phyloP scores from a whole-genome alignment of 1,140 invertebrate species.

The Lordiphosa clarofinis region DNA sequence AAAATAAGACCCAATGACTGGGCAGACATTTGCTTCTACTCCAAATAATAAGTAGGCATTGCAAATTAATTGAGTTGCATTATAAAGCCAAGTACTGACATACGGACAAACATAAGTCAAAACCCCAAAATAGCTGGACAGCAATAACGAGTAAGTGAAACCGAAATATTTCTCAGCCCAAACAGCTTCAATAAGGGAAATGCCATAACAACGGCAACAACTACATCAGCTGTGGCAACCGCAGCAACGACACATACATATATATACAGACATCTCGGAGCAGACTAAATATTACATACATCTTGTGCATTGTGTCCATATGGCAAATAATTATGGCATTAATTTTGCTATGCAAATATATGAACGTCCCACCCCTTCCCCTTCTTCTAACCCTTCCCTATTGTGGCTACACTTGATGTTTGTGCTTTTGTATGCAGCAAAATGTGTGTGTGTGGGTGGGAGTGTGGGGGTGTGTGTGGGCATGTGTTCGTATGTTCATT shows the following conservation, averaged over 20 bases:
- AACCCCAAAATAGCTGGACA: constrained; percentile 44
- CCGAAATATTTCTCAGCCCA: constrained; percentile 60
- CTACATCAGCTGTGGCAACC: too few species aligned
- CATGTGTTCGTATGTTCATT: constrained; percentile 23
- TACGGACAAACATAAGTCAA: constrained; percentile 30
- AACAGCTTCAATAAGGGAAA: too few species aligned
- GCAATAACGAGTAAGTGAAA: constrained; percentile 48
- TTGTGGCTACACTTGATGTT: constrained; percentile 6
- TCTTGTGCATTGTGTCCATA: constrained; percentile 58
- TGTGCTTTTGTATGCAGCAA: constrained; percentile 14
- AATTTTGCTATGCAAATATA: constrained; percentile 71
- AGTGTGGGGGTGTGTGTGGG: too few species aligned
- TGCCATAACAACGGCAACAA: too few species aligned
- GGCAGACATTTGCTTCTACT: not conserved
- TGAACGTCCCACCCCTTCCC: constrained; percentile 46
- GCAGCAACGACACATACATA: not conserved
- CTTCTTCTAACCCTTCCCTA: too few species aligned
- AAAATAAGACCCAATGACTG: too few species aligned
- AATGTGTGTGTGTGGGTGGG: not conserved
- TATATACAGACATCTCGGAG: constrained; percentile 2
- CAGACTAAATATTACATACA: constrained; percentile 62
- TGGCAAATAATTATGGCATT: constrained; percentile 74
- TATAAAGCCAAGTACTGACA: too few species aligned
- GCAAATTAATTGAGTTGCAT: constrained; percentile 69
- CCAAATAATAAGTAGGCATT: constrained; percentile 39